Evolutionary conservation across 2,888 invertebrate genomes (phyloP).

Genomic region (Sussaba pulchella): DNA sequence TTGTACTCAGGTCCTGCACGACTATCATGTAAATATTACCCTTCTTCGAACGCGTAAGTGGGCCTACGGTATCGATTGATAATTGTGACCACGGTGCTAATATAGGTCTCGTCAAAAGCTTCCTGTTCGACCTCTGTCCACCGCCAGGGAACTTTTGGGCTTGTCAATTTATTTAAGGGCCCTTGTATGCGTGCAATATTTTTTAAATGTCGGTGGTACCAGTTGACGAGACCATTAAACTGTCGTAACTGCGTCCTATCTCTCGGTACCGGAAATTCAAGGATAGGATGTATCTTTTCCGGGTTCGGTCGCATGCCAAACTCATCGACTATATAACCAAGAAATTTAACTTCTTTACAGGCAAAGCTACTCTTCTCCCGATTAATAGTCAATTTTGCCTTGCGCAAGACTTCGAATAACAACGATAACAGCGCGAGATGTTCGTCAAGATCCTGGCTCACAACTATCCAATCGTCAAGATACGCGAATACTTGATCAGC

Average conservation of each 20-base stretch:
- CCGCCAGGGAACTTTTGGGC: neutral
- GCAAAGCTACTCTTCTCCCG: neutral
- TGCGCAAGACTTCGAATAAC: neutral
- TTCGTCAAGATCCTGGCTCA: conserved; percentile 13
- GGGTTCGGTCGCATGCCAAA: conserved; percentile 8
- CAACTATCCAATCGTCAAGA: conserved; percentile 5
- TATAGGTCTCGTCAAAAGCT: neutral
- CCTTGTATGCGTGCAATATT: neutral
- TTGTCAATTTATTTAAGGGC: conserved; percentile 3
- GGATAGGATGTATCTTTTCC: neutral
- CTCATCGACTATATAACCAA: neutral
- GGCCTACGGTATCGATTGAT: too few relatives aligned
- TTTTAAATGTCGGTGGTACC: conserved; percentile 2
- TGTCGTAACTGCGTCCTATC: neutral
- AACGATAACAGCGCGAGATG: neutral
- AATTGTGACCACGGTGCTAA: too few relatives aligned
- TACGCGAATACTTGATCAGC: conserved; percentile 4
- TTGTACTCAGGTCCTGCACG: too few relatives aligned
- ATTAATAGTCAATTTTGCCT: neutral
- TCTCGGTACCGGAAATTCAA: neutral
- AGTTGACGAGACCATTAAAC: neutral
- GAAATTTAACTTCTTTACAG: too few relatives aligned
- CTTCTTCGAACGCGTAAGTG: too few relatives aligned
- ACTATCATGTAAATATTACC: too few relatives aligned
- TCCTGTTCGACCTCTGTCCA: conserved; percentile 2